Percentiles rank a stretch among this genome's conserved stretches.
Conservation (phyloP, 2,888 invertebrate genomes). For the Cephus pulcher region DNA sequence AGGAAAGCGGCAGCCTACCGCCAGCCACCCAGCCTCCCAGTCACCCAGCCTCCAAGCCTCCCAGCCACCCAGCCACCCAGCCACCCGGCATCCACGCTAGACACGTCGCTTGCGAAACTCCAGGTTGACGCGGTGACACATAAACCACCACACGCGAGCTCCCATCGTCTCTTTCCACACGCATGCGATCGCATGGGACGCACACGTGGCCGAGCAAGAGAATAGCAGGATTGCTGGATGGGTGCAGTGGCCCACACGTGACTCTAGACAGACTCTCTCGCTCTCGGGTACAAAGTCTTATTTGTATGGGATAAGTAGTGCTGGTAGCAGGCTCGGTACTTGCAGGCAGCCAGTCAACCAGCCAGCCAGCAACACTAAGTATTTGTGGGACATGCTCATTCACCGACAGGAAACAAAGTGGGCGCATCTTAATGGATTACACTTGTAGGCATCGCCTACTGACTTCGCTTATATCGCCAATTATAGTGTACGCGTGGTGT, state of each 20-base stretch:
- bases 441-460: conserved; percentile 54
- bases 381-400: conserved; percentile 7
- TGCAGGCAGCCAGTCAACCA: not conserved
- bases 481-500: conserved; percentile 48
- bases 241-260: conserved; percentile 4
- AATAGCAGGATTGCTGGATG: no score
- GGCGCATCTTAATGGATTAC: conserved; percentile 58
- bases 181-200: not conserved
- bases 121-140: conserved; percentile 41
- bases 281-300: not conserved
- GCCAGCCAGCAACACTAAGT: conserved; percentile 1
- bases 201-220: no score
- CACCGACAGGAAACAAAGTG: conserved; percentile 41
- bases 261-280: not conserved
- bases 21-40: no score
- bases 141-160: conserved; percentile 18
- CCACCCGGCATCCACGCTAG: conserved; percentile 19
- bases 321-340: conserved; percentile 6
- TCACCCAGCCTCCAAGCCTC: no score
- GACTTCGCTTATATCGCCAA: conserved; percentile 43
- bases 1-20: no score
- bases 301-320: conserved; percentile 3
- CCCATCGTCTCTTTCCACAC: conserved; percentile 43
- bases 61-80: no score
- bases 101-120: conserved; percentile 34